Evolutionary conservation across 2,888 invertebrate species (phyloP), one percentile per base, ranked within the genome.

Genomic region (Temnothorax unifasciatus): DNA sequence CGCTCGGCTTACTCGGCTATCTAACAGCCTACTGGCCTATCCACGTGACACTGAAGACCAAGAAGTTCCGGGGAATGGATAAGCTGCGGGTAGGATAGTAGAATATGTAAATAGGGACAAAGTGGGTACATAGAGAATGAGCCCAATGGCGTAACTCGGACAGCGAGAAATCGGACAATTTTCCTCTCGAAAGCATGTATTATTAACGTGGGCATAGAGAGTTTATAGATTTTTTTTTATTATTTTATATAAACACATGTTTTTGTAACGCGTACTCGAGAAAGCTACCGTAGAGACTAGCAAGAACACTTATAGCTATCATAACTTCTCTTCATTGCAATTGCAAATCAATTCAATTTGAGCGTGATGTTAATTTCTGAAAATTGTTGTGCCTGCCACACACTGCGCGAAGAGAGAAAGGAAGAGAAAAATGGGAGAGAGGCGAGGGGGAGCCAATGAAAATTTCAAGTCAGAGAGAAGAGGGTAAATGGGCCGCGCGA

Each of bases 21-120:
- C 61, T 57, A 52, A 54, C 82, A 68, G 77, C 61, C 75, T 83
- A 84, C 66, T 83, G 61, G 68, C 64, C 84, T 64, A 76, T 29
- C 85, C 64, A 57, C 79, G 82, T 68, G 82, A 74, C 61, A 57
- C 76, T 57, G 76, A 82, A 69, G 57, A 59, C n/a, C 13, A 8
- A 47, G 47, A 47, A 59, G 57, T 34, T 59, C 69, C 47, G 82
- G 82, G 81, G 77, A 52, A 64, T 52, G 82, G 52, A 63, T 82
- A 68, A 59, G 13, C 38, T 66, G 34, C 18, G 50, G 21, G 8
- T 9, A 69, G 25, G 18, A 75, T 69, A 9, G 38, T 38, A 44
- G 59, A 44, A 52, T 54, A 69, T 29, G 64, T 21, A 44, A 25
- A 68, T 50, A 76, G 74, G 57, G 9, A 71, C n/a, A 4, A 66